phyloP scores from a whole-genome alignment of 2,113 vertebrate genomes.

The Hippoglossus stenolepis region DNA sequence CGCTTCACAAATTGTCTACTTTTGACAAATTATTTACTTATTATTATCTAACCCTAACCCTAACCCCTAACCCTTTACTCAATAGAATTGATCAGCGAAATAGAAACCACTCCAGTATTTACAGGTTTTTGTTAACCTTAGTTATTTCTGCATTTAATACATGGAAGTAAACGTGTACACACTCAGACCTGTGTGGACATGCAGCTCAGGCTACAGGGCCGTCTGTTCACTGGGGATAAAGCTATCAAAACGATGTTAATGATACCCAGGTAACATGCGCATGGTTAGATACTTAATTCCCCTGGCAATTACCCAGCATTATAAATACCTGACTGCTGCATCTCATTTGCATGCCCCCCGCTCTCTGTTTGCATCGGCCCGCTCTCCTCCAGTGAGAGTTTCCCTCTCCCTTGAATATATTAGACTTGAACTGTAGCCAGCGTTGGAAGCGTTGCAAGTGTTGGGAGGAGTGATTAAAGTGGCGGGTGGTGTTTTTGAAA shows the following conservation, averaged over 20 bases:
- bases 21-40: too few species aligned
- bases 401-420: constrained; percentile 53
- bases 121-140: too few species aligned
- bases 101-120: too few species aligned
- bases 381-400: constrained; percentile 19
- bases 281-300: constrained; percentile 71
- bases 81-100: too few species aligned
- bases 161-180: not conserved
- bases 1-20: too few species aligned
- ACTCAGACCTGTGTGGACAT: not conserved
- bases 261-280: constrained; percentile 48
- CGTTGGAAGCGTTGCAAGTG: constrained; percentile 16
- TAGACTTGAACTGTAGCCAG: constrained; percentile 59
- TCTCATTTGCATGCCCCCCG: constrained; percentile 66
- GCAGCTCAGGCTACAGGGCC: constrained; percentile 31
- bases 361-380: constrained; percentile 36
- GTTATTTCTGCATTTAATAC: not conserved
- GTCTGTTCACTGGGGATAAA: constrained; percentile 37
- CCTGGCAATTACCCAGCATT: constrained; percentile 55
- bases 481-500: constrained; percentile 43
- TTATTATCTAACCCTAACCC: too few species aligned
- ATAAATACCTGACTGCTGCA: constrained; percentile 69
- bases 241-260: constrained; percentile 58
- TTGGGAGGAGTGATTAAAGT: constrained; percentile 55
- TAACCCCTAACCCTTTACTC: too few species aligned